Base-by-base conservation (phyloP, 2,797 vertebrate species). In the Takifugu ocellatus region DNA sequence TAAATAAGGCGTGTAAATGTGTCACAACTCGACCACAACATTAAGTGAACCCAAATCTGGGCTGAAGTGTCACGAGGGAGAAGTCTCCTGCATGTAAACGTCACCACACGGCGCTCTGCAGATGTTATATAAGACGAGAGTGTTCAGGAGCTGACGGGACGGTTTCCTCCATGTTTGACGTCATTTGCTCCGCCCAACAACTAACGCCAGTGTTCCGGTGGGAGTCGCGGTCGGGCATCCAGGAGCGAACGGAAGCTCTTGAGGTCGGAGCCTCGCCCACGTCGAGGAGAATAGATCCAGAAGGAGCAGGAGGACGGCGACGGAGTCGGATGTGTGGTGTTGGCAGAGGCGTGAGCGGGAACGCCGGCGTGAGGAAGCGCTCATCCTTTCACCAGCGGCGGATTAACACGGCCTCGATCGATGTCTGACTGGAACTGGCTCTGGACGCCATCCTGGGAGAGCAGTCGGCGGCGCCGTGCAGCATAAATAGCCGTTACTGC, bases 341-440 rank as follows among this genome's bases (percentile, higher is more conserved):
- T 78, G 66, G 72, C 68, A 78, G 82, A 83, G 84, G 84, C 61
- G 75, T 73, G 85, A 88, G 84, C 76, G 46, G 77, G 66, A 14
- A 69, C 59, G 62, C 74, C 25, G 54, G 73, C 77, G 82, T 79
- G 63, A 66, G 77, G 68, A 81, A 77, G 70, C 45, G 68, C 79
- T 85, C 76, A 61, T 84, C 79, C 79, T 84, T 57, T 82, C 82
- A 83, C 72, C 77, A 54, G 70, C 49, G 55, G 74, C 82, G 89
- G 85, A 90, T 91, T 87, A 91, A 87, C 83, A 74, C 74, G 53
- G 74, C 82, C 73, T 79, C 81, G 75, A 88, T 90, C 90, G 81
- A 90, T 89, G 85, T 55, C 78, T 88, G 88, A 77, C 86, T 81
- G 88, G 89, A 91, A 90, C 61, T 55, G 72, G 72, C 73, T 82